Conservation (phyloP, 1,140 invertebrate genomes). For the Megathymus violae region DNA sequence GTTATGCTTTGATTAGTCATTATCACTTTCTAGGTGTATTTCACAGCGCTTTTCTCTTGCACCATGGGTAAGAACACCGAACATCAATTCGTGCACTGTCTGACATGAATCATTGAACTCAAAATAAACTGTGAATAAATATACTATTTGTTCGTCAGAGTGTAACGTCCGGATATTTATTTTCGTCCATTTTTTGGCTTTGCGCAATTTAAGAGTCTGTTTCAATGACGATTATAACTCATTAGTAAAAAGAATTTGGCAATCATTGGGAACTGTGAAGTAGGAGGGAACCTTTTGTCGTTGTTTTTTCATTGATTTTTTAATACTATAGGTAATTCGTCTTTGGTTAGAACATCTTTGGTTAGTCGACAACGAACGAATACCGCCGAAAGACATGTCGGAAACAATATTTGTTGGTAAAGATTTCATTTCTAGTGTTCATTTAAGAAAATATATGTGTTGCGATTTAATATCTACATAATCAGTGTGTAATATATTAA, state of each 20-base stretch:
- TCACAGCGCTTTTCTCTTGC: constrained; percentile 15
- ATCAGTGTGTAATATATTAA: too few species aligned
- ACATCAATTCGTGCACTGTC: constrained; percentile 15
- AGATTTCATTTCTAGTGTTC: constrained; percentile 36
- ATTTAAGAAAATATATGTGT: too few species aligned
- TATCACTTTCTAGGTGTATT: constrained; percentile 1
- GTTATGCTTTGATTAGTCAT: constrained; percentile 14
- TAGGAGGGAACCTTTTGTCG: constrained; percentile 46
- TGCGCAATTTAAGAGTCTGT: constrained; percentile 10
- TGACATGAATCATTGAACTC: constrained; percentile 52
- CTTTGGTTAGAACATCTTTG: constrained; percentile 52
- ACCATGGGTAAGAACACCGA: constrained; percentile 15
- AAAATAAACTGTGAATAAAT: constrained; percentile 39
- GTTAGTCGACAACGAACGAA: constrained; percentile 60
- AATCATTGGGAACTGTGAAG: constrained; percentile 51
- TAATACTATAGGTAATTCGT: neutral
- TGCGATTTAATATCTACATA: too few species aligned
- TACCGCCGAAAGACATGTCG: constrained; percentile 59
- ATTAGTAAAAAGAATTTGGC: constrained; percentile 67
- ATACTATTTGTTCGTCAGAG: constrained; percentile 38
- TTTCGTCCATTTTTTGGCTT: constrained; percentile 38
- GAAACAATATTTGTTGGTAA: constrained; percentile 71
- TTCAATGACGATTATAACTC: constrained; percentile 52
- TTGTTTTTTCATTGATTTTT: constrained; percentile 33
- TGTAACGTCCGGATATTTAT: constrained; percentile 48